Evolutionary conservation across 2,113 vertebrate species (phyloP).

Genomic region (Thamnophis sirtalis): DNA sequence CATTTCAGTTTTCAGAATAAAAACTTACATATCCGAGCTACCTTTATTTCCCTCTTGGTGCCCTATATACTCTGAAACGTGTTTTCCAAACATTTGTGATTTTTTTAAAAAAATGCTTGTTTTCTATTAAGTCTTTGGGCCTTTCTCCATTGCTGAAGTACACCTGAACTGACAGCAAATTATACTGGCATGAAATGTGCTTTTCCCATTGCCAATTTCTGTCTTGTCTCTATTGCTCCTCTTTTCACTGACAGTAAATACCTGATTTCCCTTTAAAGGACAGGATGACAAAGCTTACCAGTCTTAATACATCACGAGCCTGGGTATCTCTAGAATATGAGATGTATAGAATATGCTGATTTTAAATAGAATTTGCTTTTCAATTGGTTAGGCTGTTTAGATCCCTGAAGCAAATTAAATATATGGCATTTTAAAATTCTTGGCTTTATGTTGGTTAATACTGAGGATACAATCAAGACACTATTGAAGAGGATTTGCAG

Average conservation of each 20-base stretch:
- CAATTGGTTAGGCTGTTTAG: conserved; percentile 18
- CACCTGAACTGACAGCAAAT: neutral
- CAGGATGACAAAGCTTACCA: neutral
- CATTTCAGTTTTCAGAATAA: neutral
- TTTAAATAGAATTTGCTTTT: conserved; percentile 3
- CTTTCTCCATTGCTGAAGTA: neutral
- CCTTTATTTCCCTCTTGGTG: neutral
- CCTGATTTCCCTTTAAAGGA: neutral
- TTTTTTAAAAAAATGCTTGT: neutral
- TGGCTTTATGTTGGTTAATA: neutral
- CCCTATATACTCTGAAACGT: neutral
- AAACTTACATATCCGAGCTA: neutral
- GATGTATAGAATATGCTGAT: neutral
- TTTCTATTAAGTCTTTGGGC: neutral
- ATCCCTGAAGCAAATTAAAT: conserved; percentile 29
- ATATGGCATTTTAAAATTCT: neutral
- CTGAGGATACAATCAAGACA: conserved; percentile 9
- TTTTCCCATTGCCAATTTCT: neutral
- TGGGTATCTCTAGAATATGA: neutral
- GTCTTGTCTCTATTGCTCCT: neutral
- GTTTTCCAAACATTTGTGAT: neutral
- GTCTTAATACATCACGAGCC: neutral
- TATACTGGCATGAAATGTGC: neutral
- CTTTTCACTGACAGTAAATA: neutral
- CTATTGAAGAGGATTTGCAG: conserved; percentile 6